These are phyloP conservation scores for Uropsilus gracilis DNA, from an alignment of 2,113 vertebrate species.

Conservation along the genomic window DNA sequence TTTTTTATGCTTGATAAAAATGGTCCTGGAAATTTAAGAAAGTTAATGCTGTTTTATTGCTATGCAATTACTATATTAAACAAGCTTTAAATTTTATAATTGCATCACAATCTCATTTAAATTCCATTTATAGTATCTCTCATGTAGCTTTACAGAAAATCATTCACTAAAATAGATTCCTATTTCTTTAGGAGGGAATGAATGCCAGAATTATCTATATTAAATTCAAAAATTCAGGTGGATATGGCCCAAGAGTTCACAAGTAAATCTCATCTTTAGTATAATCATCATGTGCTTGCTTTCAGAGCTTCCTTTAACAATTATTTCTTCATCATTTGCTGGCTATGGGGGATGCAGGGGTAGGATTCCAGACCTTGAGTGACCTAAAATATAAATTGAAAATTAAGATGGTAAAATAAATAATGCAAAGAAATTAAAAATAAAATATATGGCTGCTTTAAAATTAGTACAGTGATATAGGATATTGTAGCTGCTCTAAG, in stretches of 20 bases:
- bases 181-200: background rate
- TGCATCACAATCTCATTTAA: background rate
- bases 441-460: background rate
- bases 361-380: background rate
- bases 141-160: background rate
- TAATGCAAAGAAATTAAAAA: background rate
- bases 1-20: background rate
- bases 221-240: background rate
- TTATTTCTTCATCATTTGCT: background rate
- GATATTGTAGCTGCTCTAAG: background rate
- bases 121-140: background rate
- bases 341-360: background rate
- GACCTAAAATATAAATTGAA: background rate
- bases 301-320: background rate
- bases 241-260: background rate
- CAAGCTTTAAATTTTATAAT: background rate
- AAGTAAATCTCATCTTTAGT: background rate
- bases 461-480: background rate
- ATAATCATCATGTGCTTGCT: background rate
- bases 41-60: background rate
- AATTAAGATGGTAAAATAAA: background rate
- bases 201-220: background rate
- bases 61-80: background rate
- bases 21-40: background rate
- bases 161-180: background rate